phyloP scores from a whole-genome alignment of 2,797 vertebrate species.

The Pantherophis vulpinus region DNA sequence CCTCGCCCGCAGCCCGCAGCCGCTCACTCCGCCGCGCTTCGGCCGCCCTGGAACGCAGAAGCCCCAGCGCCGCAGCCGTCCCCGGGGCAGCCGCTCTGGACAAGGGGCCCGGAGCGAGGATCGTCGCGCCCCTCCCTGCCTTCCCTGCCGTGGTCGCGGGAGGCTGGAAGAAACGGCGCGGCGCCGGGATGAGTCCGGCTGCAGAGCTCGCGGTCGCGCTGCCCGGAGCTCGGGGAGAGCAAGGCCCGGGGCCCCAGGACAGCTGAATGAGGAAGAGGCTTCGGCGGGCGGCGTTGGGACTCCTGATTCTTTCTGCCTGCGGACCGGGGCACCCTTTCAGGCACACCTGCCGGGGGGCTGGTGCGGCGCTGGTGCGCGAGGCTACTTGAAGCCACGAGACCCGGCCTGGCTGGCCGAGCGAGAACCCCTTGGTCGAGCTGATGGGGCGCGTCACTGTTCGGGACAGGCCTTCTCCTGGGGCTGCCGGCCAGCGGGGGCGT shows the following conservation, averaged over 20 bases:
- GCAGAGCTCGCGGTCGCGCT: not conserved
- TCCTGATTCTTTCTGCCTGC: not conserved
- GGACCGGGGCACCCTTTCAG: not conserved
- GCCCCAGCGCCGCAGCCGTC: not conserved
- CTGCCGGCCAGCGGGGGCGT: not conserved
- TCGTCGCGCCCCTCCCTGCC: not conserved
- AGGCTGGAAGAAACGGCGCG: not conserved
- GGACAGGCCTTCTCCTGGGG: not conserved
- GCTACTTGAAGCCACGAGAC: not conserved
- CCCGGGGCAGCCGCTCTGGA: not conserved
- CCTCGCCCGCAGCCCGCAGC: not conserved
- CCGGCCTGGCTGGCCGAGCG: not conserved
- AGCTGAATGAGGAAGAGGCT: fast-evolving
- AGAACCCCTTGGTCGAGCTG: not conserved
- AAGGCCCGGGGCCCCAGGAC: not conserved
- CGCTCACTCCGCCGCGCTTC: not conserved
- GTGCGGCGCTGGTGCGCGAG: not conserved
- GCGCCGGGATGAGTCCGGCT: not conserved
- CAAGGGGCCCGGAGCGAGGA: not conserved
- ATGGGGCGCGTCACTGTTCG: not conserved
- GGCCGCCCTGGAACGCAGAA: not conserved
- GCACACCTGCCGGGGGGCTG: not conserved
- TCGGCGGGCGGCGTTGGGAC: not conserved
- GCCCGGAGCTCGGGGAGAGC: not conserved
- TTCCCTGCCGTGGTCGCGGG: not conserved